phyloP scores from a whole-genome alignment of 2,797 vertebrate species.

The Phoeniculus purpureus region DNA sequence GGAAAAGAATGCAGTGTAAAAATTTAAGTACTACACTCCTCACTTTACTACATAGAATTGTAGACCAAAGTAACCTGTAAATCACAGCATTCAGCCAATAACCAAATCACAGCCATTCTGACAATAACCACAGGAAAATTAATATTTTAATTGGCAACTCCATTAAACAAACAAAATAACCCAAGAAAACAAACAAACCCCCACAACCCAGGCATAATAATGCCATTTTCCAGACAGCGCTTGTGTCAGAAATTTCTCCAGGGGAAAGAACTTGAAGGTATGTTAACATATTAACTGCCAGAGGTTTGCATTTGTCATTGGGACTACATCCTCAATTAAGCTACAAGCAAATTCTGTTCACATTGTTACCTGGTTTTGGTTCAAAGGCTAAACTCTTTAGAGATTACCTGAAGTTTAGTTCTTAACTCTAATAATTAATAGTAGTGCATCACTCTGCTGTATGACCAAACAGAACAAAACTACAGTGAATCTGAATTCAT shows the following conservation, averaged over 20 bases:
- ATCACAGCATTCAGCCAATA: background rate
- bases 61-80: background rate
- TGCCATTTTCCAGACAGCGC: background rate
- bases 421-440: constrained; percentile 15
- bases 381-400: constrained; percentile 36
- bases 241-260: background rate
- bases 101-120: background rate
- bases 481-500: background rate
- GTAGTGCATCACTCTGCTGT: background rate
- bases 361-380: background rate
- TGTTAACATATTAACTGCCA: background rate
- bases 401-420: background rate
- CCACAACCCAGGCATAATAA: background rate
- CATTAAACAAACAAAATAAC: background rate
- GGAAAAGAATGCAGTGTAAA: background rate
- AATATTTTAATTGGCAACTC: background rate
- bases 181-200: no score
- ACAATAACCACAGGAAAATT: background rate
- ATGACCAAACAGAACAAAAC: background rate
- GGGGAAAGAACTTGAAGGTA: background rate
- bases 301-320: background rate
- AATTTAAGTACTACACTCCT: background rate
- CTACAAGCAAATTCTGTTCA: background rate
- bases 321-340: background rate
- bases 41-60: background rate